Percentiles rank a stretch among this genome's conserved stretches.
phyloP scores from a whole-genome alignment of 1,140 invertebrate species.

The Dreissena rostriformis region DNA sequence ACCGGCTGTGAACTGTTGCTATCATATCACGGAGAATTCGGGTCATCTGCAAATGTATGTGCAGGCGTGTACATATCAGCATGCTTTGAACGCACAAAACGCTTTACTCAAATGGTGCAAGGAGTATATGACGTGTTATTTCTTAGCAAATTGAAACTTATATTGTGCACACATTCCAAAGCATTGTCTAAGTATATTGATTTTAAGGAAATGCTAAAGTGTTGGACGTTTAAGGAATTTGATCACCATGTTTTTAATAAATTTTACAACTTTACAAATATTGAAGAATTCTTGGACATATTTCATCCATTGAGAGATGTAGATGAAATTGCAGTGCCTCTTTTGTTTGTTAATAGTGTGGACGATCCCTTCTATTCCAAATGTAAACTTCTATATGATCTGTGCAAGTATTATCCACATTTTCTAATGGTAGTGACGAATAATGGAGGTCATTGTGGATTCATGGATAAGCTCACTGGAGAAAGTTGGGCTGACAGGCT shows the following conservation, averaged over 20 bases:
- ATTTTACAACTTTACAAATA: slow-evolving; percentile 61
- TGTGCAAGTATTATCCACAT: slow-evolving; percentile 76
- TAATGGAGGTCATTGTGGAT: slow-evolving; percentile 77
- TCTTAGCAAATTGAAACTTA: slow-evolving; percentile 60
- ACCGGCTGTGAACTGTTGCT: slow-evolving; percentile 72
- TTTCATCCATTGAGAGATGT: slow-evolving; percentile 76
- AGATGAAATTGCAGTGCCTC: slow-evolving; percentile 75
- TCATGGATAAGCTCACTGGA: slow-evolving; percentile 60
- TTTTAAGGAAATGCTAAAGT: slow-evolving; percentile 53
- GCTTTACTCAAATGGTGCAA: slow-evolving; percentile 54
- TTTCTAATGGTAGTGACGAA: slow-evolving; percentile 69
- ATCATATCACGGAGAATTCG: slow-evolving; percentile 78
- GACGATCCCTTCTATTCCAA: slow-evolving; percentile 74
- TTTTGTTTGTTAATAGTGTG: slow-evolving; percentile 73
- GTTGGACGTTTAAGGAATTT: slow-evolving; percentile 61
- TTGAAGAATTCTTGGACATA: slow-evolving; percentile 76
- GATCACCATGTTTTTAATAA: slow-evolving; percentile 68
- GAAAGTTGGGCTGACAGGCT: slow-evolving; percentile 69
- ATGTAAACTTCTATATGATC: slow-evolving; percentile 72
- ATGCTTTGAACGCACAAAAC: slow-evolving; percentile 67
- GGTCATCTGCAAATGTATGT: slow-evolving; percentile 72
- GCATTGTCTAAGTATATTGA: slow-evolving; percentile 64
- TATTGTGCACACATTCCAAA: slow-evolving; percentile 62
- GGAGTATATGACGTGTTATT: slow-evolving; percentile 67
- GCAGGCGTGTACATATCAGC: slow-evolving; percentile 74